Conservation (phyloP, 2,888 invertebrate species). For the Drosophila borealis region DNA sequence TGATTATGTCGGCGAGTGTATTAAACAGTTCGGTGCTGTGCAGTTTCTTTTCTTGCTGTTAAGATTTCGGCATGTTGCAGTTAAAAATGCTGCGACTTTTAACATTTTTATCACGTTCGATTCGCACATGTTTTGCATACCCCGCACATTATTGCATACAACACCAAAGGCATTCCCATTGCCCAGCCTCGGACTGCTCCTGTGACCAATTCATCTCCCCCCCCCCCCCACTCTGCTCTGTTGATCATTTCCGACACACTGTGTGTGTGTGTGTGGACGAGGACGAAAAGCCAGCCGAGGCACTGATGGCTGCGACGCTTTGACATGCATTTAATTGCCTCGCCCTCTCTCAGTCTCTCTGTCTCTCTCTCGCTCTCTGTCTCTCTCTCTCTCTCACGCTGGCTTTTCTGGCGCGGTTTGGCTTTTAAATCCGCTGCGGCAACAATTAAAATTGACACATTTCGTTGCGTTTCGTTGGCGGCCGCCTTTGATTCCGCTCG, state of each 20-base stretch:
- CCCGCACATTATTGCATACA: constrained; percentile 53
- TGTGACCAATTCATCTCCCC: too few species aligned
- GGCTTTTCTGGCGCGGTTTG: constrained; percentile 26
- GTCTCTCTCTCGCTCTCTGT: constrained; percentile 9
- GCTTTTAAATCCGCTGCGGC: constrained; percentile 72
- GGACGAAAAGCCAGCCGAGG: constrained; percentile 28
- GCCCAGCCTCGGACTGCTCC: constrained; percentile 2
- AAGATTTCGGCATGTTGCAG: constrained; percentile 56
- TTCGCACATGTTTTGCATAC: constrained; percentile 83
- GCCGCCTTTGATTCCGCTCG: constrained; percentile 54
- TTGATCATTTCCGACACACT: constrained; percentile 48
- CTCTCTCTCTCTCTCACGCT: constrained; percentile 29
- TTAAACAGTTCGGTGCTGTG: neutral
- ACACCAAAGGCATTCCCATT: constrained; percentile 18
- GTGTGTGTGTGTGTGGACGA: neutral
- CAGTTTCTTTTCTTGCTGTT: constrained; percentile 18
- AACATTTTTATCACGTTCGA: constrained; percentile 82
- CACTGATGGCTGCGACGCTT: constrained; percentile 76
- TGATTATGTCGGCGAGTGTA: neutral
- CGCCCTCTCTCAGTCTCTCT: constrained; percentile 28
- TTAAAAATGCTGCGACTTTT: constrained; percentile 49
- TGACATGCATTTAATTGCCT: constrained; percentile 83
- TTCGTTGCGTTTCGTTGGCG: constrained; percentile 76
- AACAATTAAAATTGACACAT: constrained; percentile 83
- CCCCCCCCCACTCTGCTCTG: neutral